Percentiles rank a stretch among this genome's conserved stretches.
Conservation (phyloP, 2,797 vertebrate species). For the Potorous gilbertii region DNA sequence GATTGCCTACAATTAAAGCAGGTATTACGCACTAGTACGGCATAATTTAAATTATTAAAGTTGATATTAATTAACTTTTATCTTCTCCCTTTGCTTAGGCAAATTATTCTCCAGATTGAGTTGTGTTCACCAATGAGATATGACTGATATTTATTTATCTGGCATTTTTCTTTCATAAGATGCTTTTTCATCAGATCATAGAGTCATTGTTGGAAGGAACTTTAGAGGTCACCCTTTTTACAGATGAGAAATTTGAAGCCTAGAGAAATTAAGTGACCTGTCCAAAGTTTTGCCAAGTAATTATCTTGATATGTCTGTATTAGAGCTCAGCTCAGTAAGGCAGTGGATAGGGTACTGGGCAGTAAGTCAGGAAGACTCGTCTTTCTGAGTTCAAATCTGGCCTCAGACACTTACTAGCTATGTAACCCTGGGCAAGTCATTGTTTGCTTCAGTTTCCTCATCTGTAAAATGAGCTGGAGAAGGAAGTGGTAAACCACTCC, state of each 20-base stretch:
- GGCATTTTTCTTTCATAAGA: constrained; percentile 21
- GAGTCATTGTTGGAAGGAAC: not conserved
- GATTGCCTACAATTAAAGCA: not conserved
- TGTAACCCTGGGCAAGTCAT: not conserved
- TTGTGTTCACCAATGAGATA: not conserved
- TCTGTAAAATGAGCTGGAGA: not conserved
- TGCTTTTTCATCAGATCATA: constrained; percentile 11
- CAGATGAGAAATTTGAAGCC: not conserved
- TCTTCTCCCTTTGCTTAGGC: constrained; percentile 12
- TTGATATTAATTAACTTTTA: constrained; percentile 4
- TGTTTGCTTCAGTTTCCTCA: not conserved
- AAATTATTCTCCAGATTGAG: constrained; percentile 17
- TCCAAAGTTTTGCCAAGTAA: not conserved
- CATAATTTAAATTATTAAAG: constrained; percentile 31
- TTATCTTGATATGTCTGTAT: not conserved
- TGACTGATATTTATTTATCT: not conserved
- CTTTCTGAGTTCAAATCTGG: not conserved
- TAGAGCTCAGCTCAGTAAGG: not conserved
- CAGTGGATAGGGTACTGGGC: not conserved
- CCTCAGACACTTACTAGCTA: not conserved
- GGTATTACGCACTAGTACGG: not conserved
- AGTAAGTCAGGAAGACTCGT: not conserved
- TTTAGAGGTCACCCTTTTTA: not conserved
- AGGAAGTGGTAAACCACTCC: not conserved
- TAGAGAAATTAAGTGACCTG: not conserved